These are phyloP conservation scores for Dioctria rufipes DNA, from an alignment of 2,888 invertebrate genomes.

Conservation along the genomic window DNA sequence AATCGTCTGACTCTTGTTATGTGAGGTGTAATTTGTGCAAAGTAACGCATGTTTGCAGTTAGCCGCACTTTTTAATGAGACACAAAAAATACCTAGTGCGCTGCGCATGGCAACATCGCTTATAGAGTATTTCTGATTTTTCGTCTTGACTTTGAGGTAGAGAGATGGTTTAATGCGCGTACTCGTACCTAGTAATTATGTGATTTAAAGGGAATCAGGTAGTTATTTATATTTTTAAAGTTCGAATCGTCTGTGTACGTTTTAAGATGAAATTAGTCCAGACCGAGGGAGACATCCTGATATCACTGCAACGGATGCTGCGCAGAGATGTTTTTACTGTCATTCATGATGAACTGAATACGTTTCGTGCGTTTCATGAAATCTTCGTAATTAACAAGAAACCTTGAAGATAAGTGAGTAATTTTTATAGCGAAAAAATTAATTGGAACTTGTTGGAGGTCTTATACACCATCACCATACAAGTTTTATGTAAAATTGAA, in stretches of 20 bases:
- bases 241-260: background rate
- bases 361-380: background rate
- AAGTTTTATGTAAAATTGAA: too few species aligned
- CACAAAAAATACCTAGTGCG: background rate
- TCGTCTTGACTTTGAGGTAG: too few species aligned
- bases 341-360: constrained; percentile 13
- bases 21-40: constrained; percentile 22
- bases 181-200: constrained; percentile 42
- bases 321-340: constrained; percentile 15
- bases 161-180: too few species aligned
- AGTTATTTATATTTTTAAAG: constrained; percentile 33
- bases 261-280: background rate
- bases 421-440: constrained; percentile 17
- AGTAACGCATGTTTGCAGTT: constrained; percentile 35
- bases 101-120: too few species aligned
- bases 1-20: background rate
- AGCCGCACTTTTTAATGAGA: background rate
- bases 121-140: too few species aligned
- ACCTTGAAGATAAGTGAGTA: constrained; percentile 32
- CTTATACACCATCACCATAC: too few species aligned
- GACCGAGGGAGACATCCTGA: background rate
- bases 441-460: too few species aligned
- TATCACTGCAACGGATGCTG: background rate
- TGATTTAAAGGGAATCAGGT: constrained; percentile 34
- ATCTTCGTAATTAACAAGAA: constrained; percentile 2